Evolutionary conservation across 1,140 invertebrate species (phyloP).

Genomic region (Nasonia giraulti): DNA sequence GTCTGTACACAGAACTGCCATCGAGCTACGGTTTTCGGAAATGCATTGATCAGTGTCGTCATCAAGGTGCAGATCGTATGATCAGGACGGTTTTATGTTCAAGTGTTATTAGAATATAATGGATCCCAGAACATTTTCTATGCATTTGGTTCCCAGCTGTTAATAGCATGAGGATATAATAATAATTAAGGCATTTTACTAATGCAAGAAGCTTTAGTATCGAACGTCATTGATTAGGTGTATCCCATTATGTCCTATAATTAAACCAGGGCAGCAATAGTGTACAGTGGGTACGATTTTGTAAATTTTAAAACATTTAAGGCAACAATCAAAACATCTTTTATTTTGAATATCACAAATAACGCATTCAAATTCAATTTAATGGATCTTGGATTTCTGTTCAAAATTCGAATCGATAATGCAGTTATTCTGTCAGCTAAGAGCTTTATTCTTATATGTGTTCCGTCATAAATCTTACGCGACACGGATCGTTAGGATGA

Average conservation of each 20-base stretch:
- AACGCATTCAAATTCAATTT: too few species aligned
- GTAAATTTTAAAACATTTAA: background rate
- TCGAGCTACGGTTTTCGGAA: too few species aligned
- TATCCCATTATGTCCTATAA: background rate
- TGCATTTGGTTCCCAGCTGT: too few species aligned
- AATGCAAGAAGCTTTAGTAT: background rate
- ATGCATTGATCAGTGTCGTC: too few species aligned
- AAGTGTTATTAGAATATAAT: too few species aligned
- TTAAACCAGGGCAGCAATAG: background rate
- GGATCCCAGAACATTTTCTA: too few species aligned
- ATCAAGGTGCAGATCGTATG: too few species aligned
- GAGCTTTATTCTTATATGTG: background rate
- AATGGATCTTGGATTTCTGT: background rate
- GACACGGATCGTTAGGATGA: constrained; percentile 25
- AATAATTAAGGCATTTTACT: background rate
- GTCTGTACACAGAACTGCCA: too few species aligned
- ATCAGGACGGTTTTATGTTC: too few species aligned
- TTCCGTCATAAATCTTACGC: constrained; percentile 30
- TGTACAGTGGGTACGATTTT: background rate
- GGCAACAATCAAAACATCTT: too few species aligned
- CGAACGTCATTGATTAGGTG: background rate
- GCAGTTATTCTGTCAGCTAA: constrained; percentile 18
- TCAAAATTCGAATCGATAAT: constrained; percentile 10
- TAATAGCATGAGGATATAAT: background rate
- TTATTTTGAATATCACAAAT: too few species aligned